Percentiles rank a stretch among this genome's conserved stretches.
Conservation (phyloP, 2,797 vertebrate genomes). For the Limnodromus scolopaceus region DNA sequence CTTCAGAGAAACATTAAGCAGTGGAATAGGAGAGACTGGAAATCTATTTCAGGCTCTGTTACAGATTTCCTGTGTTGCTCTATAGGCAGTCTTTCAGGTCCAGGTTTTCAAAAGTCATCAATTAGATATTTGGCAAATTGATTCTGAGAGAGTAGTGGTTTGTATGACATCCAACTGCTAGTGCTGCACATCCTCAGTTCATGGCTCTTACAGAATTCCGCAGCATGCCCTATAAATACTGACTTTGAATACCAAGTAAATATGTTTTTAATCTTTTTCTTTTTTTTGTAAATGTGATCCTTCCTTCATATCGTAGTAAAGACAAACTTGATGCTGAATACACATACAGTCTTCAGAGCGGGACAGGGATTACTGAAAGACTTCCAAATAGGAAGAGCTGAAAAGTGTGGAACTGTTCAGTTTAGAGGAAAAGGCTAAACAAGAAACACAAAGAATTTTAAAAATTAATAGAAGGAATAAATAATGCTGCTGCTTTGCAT, state of each 20-base stretch:
- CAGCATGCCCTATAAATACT: neutral
- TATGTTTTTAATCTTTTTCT: neutral
- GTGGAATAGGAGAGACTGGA: neutral
- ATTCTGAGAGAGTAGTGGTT: neutral
- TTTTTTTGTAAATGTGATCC: neutral
- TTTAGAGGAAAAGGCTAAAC: neutral
- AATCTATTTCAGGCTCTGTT: neutral
- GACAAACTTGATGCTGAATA: neutral
- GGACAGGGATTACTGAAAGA: neutral
- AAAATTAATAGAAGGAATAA: neutral
- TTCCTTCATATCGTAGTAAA: neutral
- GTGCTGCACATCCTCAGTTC: neutral
- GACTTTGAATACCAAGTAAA: neutral
- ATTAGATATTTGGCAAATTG: neutral
- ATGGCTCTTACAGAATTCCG: neutral
- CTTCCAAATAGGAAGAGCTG: neutral
- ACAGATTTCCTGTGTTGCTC: neutral
- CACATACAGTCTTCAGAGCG: neutral
- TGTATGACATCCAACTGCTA: neutral
- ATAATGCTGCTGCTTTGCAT: neutral
- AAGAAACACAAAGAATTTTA: neutral
- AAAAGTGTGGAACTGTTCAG: neutral
- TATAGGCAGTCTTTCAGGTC: neutral
- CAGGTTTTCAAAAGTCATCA: neutral
- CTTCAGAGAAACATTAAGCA: neutral